Conservation (phyloP, 64 coral and sea anemone species). For the Pachyseris speciosa region DNA sequence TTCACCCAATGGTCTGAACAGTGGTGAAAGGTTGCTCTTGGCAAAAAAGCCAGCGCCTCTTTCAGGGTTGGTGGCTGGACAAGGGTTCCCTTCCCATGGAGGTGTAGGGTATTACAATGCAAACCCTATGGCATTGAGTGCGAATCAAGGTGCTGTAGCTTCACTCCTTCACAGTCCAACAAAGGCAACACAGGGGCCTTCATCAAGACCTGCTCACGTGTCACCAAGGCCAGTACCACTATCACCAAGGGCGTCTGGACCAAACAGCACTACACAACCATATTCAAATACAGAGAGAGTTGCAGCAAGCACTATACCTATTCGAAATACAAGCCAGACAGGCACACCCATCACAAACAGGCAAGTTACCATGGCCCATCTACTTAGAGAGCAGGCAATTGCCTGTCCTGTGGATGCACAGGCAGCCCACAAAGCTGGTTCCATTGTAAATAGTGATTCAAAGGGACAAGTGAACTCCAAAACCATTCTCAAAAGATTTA, state of each 20-base stretch:
- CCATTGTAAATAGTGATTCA: background rate
- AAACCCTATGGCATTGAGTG: background rate
- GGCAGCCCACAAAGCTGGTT: background rate
- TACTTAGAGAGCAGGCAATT: background rate
- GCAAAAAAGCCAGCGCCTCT: background rate
- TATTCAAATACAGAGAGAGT: background rate
- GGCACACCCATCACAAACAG: background rate
- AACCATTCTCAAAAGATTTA: constrained; percentile 73
- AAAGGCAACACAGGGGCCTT: background rate
- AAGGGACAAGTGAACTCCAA: background rate
- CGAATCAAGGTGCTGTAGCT: background rate
- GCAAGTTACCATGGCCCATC: background rate
- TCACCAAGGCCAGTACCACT: background rate
- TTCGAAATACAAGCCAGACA: background rate
- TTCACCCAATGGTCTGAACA: background rate
- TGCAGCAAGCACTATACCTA: background rate
- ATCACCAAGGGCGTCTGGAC: background rate
- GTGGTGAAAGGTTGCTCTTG: background rate
- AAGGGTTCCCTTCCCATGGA: constrained; percentile 4
- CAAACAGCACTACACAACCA: background rate
- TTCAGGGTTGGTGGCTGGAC: background rate
- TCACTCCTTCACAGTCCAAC: background rate
- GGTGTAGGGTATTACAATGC: constrained; percentile 4
- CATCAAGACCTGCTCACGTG: background rate
- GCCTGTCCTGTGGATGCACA: background rate